Percentiles rank a stretch among this genome's conserved stretches.
Evolutionary conservation across 2,797 vertebrate genomes (phyloP).

Genomic region (Poliocrania exsul): DNA sequence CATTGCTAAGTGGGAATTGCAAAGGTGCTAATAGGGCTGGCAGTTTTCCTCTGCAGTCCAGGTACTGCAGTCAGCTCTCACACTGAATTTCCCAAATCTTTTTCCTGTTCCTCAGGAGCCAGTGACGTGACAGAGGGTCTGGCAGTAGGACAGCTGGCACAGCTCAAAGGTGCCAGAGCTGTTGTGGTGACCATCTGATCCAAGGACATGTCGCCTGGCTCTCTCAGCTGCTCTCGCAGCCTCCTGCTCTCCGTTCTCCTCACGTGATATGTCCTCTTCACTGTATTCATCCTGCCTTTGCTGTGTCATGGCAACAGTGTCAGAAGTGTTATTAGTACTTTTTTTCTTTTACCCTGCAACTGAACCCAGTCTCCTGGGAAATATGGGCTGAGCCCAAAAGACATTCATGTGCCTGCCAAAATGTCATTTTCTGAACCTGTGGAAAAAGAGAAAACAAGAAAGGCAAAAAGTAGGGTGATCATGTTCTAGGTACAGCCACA

Average conservation of each 20-base stretch:
- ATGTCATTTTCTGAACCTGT: background rate
- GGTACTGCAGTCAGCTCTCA: background rate
- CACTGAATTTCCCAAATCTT: background rate
- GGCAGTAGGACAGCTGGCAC: background rate
- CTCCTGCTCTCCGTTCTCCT: background rate
- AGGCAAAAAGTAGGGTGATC: background rate
- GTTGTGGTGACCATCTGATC: background rate
- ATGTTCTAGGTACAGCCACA: accelerated
- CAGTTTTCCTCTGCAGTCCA: background rate
- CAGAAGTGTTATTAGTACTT: conserved; percentile 29
- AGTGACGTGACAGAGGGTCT: background rate
- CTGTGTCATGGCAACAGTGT: conserved; percentile 34
- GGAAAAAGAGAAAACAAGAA: background rate
- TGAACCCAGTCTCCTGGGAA: conserved; percentile 60
- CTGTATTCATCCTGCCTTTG: background rate
- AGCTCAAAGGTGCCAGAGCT: background rate
- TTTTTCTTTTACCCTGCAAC: conserved; percentile 26
- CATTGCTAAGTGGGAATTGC: background rate
- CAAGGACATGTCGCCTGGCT: background rate
- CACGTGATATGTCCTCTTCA: background rate
- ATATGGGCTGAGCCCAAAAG: conserved; percentile 40
- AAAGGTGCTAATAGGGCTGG: background rate
- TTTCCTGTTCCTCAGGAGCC: background rate
- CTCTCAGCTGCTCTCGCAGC: background rate
- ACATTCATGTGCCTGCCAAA: background rate